Evolutionary conservation across 35 echinoderm and acorn worm genomes (phyloP), one percentile per base, ranked within the genome.

Genomic region (Holothuria glaberrima): DNA sequence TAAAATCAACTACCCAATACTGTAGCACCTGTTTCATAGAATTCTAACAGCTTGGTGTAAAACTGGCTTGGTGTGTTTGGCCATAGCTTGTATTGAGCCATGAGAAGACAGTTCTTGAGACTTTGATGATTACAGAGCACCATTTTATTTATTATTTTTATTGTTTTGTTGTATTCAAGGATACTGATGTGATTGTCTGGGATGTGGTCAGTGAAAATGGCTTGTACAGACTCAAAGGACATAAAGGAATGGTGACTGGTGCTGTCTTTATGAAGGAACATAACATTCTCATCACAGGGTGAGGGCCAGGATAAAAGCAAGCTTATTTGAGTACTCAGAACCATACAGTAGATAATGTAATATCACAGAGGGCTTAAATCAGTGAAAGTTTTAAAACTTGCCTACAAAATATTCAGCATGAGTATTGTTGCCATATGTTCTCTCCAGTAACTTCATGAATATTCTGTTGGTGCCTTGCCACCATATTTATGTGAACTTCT

Each of bases 181-280:
- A 99, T 60, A 99, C 97, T 5, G 91, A 95, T 89, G 91, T 99
- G 0, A 99, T 99, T 28, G 74, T 99, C 0, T 99, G 97, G 97
- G 97, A 99, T 81, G 91, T 99, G 4, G 97, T 99, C 21, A 99
- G 94, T 80, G 97, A 99, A 74, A 91, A 83, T 75, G 97, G 97
- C 38, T 88, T 99, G 31, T 99, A 95, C 59, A 80, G 97, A 82
- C 84, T 99, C 31, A 99, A 99, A 82, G 97, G 97, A 44, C 97
- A 99, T 78, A 94, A 94, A 61, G 97, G 97, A 9, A 91, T 99
- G 81, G 76, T 99, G 21, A 99, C 97, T 25, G 67, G 86, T 54
- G 89, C 83, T 56, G 65, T 48, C 14, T 99, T 99, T 72, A 99
- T 99, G 97, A 87, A 80, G 52, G 72, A 93, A 83, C 94, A 88